Evolutionary conservation across 2,113 vertebrate species (phyloP).

Genomic region (Alosa alosa): DNA sequence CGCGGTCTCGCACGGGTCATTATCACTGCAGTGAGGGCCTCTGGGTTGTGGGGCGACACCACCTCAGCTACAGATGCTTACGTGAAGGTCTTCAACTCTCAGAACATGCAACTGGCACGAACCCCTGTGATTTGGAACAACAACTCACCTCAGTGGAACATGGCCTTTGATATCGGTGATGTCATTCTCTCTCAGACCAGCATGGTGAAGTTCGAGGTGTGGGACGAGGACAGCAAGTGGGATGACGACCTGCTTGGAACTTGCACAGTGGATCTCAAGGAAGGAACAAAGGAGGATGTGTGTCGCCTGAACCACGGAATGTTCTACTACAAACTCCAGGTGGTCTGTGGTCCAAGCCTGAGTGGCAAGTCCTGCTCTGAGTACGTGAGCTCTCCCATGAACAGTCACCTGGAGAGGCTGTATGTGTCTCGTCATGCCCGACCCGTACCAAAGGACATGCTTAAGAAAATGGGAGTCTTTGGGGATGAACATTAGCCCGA

Average conservation of each 20-base stretch:
- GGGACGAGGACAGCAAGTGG: conserved; percentile 76
- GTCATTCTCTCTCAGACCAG: conserved; percentile 30
- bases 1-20: conserved; percentile 71
- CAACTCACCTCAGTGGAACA: conserved; percentile 71
- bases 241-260: conserved; percentile 78
- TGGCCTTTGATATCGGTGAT: conserved; percentile 58
- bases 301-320: conserved; percentile 70
- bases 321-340: conserved; percentile 59
- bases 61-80: conserved; percentile 70
- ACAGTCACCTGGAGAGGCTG: conserved; percentile 46
- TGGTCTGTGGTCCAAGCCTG: conserved; percentile 71
- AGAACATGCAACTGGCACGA: neutral
- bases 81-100: conserved; percentile 66
- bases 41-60: conserved; percentile 72
- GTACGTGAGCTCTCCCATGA: conserved; percentile 70
- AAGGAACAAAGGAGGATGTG: conserved; percentile 46
- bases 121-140: conserved; percentile 62
- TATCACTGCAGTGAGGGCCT: conserved; percentile 60
- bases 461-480: neutral
- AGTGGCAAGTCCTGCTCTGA: conserved; percentile 62
- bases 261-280: conserved; percentile 52
- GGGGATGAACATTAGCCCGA: neutral
- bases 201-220: conserved; percentile 75
- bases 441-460: conserved; percentile 16
- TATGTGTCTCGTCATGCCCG: conserved; percentile 68